phyloP scores from a whole-genome alignment of 2,113 vertebrate genomes.

The Epinephelus lanceolatus region DNA sequence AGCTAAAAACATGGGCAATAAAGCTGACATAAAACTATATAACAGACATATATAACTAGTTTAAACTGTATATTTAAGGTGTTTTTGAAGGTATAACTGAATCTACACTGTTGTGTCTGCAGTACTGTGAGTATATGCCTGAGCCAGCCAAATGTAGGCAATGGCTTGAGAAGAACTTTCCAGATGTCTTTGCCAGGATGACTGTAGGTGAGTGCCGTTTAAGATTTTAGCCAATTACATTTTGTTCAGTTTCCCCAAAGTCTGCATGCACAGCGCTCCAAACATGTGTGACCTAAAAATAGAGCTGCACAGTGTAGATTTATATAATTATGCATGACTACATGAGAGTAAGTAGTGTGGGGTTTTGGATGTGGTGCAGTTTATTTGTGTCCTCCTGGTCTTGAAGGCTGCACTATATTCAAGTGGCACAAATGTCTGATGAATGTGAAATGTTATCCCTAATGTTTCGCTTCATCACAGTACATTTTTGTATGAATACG shows the following conservation, averaged over 20 bases:
- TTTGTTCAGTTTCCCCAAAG: not conserved
- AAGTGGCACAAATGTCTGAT: not conserved
- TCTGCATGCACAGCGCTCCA: not conserved
- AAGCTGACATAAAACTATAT: not conserved
- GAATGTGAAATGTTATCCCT: not conserved
- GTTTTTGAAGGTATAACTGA: not conserved
- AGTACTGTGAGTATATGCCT: slow-evolving; percentile 99
- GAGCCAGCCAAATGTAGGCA: slow-evolving; percentile 98
- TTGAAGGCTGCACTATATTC: not conserved
- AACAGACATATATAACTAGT: too few relatives aligned
- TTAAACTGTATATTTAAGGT: not conserved
- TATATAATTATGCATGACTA: not conserved
- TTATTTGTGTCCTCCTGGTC: not conserved
- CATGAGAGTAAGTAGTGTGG: not conserved
- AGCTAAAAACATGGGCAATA: not conserved
- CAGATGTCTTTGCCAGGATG: slow-evolving; percentile 96
- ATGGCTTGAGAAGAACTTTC: slow-evolving; percentile 99
- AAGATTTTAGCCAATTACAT: not conserved
- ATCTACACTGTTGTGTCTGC: slow-evolving; percentile 16
- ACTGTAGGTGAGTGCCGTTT: slow-evolving; percentile 90
- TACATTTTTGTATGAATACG: not conserved
- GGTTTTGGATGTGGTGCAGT: too few relatives aligned
- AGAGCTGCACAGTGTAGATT: not conserved
- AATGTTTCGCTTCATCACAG: too few relatives aligned
- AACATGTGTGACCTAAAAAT: not conserved